Conservation (phyloP, 2,888 invertebrate genomes). For the Folsomia manolachei region DNA sequence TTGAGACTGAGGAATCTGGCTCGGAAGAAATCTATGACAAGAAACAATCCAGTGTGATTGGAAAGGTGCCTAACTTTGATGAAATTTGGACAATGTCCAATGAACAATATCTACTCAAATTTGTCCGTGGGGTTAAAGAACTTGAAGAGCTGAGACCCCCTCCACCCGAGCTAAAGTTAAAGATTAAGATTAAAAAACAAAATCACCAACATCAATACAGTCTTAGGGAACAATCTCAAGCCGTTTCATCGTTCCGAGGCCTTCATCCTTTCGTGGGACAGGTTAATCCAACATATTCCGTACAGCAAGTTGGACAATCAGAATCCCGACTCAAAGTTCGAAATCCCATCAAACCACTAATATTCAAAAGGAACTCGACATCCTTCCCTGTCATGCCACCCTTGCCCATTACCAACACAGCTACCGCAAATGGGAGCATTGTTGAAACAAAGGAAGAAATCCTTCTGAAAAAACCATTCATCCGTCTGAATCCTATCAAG, state of each 20-base stretch:
- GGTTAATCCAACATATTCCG: slow-evolving; percentile 20
- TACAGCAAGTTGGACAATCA: slow-evolving; percentile 19
- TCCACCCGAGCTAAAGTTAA: background rate
- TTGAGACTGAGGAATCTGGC: slow-evolving; percentile 66
- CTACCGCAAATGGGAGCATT: background rate
- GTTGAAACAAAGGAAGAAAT: background rate
- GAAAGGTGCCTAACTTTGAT: slow-evolving; percentile 30
- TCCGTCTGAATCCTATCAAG: background rate
- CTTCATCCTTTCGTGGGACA: too few species aligned
- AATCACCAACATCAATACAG: background rate
- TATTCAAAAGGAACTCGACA: slow-evolving; percentile 28
- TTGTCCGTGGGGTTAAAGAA: slow-evolving; percentile 43
- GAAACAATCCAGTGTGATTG: slow-evolving; percentile 40
- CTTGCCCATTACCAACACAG: too few species aligned
- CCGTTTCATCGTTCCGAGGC: background rate
- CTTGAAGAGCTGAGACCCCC: slow-evolving; percentile 38
- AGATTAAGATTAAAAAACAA: background rate
- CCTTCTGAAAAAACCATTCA: background rate
- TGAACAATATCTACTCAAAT: slow-evolving; percentile 44
- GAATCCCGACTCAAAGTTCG: slow-evolving; percentile 36
- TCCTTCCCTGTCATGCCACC: background rate
- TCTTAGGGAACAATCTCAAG: background rate
- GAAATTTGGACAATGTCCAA: slow-evolving; percentile 45
- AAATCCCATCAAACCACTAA: slow-evolving; percentile 32
- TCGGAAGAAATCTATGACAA: slow-evolving; percentile 45